Evolutionary conservation across 1,140 invertebrate genomes (phyloP), one percentile per base, ranked within the genome.

Genomic region (Brachionus rotundiformis): DNA sequence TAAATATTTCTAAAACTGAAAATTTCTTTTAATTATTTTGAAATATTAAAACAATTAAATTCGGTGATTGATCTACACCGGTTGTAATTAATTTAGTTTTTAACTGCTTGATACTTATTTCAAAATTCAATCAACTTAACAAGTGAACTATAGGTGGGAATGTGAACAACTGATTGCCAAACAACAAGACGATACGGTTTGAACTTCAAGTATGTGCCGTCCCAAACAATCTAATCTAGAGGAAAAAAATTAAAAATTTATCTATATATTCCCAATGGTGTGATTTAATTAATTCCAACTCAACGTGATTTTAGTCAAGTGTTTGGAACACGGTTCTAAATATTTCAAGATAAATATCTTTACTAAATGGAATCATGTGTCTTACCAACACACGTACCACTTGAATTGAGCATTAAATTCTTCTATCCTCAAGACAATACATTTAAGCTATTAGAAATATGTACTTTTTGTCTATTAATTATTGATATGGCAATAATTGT

Each of bases 51-150:
- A 63, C 61, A 63, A 63, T 63, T 63, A 33, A 33, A 33, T 29
- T 5, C 1, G 2, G 0, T 29, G 1, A 63, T 63, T 63, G 61
- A 63, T 29, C 61, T 16, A n/a, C 0, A 29, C 61, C 61, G 61
- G 11, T 63, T 29, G 61, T 63, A 63, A 63, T 63, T 63, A 63
- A 63, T 29, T 63, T 63, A 68, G 13, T 68, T 68, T 68, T 68
- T 68, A 68, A 68, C 63, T 68, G 63, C 31, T 68, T 68, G 63
- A 68, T 36, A 68, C 63, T 68, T 68, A 68, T 68, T 68, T 68
- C 19, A 8, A 68, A 68, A 36, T 33, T 23, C 29, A 63, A 63
- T 63, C 61, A 33, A 23, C 13, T n/a, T 16, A 68, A 68, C 63
- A 68, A 68, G 63, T 68, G 63, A 68, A 5, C 63, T 33, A 68